Evolutionary conservation across 2,888 invertebrate species (phyloP).

Genomic region (Heterodera filipjevi): DNA sequence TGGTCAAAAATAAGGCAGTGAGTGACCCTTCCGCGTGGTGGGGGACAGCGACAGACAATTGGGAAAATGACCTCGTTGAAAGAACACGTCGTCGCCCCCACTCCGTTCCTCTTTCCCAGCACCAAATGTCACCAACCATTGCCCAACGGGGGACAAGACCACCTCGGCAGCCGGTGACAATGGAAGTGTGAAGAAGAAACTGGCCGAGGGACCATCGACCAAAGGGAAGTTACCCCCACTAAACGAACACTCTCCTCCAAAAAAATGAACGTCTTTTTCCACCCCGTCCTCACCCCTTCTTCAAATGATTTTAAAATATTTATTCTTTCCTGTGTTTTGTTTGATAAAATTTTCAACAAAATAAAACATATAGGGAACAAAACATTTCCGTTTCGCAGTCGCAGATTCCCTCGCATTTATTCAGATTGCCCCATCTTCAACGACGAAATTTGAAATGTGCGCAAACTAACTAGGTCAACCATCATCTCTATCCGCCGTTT

Average conservation of each 20-base stretch:
- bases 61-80: not conserved
- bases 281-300: no score
- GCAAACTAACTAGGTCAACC: not conserved
- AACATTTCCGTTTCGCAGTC: not conserved
- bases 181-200: not conserved
- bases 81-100: not conserved
- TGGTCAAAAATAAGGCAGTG: not conserved
- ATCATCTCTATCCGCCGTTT: conserved; percentile 1
- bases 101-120: not conserved
- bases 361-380: no score
- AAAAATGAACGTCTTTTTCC: no score
- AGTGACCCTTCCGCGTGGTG: no score
- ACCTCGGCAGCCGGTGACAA: not conserved
- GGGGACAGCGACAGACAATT: not conserved
- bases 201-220: not conserved
- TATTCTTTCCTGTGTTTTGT: no score
- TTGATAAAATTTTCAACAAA: no score
- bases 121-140: no score
- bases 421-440: not conserved
- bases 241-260: no score
- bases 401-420: not conserved
- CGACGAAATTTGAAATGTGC: not conserved
- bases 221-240: no score
- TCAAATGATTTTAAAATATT: no score
- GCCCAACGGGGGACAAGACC: not conserved